Base-by-base conservation (phyloP, 1,140 invertebrate genomes). In the Littorina saxatilis region DNA sequence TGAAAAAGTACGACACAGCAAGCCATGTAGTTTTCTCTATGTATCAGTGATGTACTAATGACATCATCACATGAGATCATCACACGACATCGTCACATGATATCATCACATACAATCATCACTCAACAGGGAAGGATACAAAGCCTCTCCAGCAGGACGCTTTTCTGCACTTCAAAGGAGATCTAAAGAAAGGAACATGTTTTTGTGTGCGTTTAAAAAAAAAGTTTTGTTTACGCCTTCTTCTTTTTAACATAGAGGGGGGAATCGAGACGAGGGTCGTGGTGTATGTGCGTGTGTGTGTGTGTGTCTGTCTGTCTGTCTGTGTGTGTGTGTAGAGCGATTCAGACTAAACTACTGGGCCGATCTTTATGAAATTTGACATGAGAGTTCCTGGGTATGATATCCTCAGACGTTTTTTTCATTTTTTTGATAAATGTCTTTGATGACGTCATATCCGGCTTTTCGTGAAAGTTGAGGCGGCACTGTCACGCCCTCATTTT, bases 281-380 rank as follows among this genome's bases (percentile, higher is more conserved):
- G 35, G 32, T 70, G 55, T 68, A 32, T 68, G 63, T 68, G 63
- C 35, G 61, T 63, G 73, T 75, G 52, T 32, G 52, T 75, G 40
- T 61, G 74, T 68, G 35, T 81, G 75, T 79, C 29, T 79, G 76
- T 66, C 29, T 79, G 76, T 61, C 55, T 79, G 76, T 61, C 55
- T 81, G 83, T 84, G 35, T 20, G 76, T 58, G 58, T 1, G 13
- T 37, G 29, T 47, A 37, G n/a, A 27, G 2, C 23, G 17, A n/a
- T 58, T 29, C 23, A 29, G 17, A 39, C n/a, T n/a, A n/a, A n/a
- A n/a, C n/a, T n/a, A n/a, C n/a, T n/a, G n/a, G n/a, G n/a, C n/a
- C n/a, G n/a, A n/a, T n/a, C n/a, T n/a, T n/a, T 76, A 23, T 9
- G 9, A 29, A 23, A 23, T 9, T 29, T 5, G n/a, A 61, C 58